phyloP scores from a whole-genome alignment of 2,888 invertebrate species.

The Chrysolina americana region DNA sequence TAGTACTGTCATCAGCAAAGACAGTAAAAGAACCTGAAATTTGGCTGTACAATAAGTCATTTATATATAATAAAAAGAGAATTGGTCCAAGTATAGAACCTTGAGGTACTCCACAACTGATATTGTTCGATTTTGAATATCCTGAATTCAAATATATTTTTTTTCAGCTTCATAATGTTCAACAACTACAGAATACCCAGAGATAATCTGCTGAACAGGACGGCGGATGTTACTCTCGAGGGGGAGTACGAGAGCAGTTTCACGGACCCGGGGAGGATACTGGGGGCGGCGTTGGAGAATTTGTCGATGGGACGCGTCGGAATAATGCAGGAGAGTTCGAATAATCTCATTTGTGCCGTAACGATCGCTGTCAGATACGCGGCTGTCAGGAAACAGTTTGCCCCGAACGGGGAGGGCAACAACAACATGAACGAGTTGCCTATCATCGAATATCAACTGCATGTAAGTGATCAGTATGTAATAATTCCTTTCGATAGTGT shows the following conservation, averaged over 20 bases:
- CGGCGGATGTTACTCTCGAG: constrained; percentile 89
- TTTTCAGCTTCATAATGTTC: constrained; percentile 84
- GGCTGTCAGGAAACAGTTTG: constrained; percentile 84
- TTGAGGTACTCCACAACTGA: too few relatives aligned
- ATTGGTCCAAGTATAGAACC: too few relatives aligned
- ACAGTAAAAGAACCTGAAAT: too few relatives aligned
- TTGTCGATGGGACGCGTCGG: constrained; percentile 88
- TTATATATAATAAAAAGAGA: too few relatives aligned
- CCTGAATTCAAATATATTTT: constrained; percentile 7
- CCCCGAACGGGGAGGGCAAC: constrained; percentile 67
- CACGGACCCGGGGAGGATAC: constrained; percentile 87
- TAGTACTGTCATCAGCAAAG: too few relatives aligned
- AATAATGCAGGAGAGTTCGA: constrained; percentile 78
- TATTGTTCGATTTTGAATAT: too few relatives aligned
- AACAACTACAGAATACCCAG: constrained; percentile 89
- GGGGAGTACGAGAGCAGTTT: constrained; percentile 93
- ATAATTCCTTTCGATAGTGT: too few relatives aligned
- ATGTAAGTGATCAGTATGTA: constrained; percentile 72
- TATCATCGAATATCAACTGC: constrained; percentile 87
- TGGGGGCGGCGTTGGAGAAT: constrained; percentile 89
- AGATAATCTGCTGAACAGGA: constrained; percentile 87
- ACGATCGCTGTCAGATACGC: constrained; percentile 87
- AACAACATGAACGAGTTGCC: constrained; percentile 75
- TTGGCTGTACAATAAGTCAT: too few relatives aligned
- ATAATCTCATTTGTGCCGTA: constrained; percentile 80